phyloP scores from a whole-genome alignment of 1,140 invertebrate species.

The Apis cerana region DNA sequence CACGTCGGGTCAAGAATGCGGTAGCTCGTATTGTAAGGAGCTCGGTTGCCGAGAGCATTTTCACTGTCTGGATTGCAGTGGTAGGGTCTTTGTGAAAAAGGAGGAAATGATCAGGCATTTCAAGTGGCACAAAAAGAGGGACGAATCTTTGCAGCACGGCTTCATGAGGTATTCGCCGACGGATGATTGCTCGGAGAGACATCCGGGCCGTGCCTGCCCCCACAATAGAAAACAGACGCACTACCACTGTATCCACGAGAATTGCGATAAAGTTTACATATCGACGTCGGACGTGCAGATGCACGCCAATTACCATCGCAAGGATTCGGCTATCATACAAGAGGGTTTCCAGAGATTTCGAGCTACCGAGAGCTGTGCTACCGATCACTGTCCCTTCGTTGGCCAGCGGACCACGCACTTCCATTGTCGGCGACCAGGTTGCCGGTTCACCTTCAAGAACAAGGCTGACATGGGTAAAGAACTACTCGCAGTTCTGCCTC shows the following conservation, averaged over 20 bases:
- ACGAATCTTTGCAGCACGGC: constrained; percentile 97
- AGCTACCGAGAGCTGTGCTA: constrained; percentile 95
- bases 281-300: constrained; percentile 99
- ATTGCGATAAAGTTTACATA: constrained; percentile 98
- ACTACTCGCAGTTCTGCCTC: constrained; percentile 12
- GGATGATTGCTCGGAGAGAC: constrained; percentile 93
- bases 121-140: constrained; percentile 99
- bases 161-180: constrained; percentile 97
- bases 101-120: constrained; percentile 99
- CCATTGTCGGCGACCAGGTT: constrained; percentile 94
- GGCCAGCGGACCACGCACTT: constrained; percentile 99
- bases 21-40: constrained; percentile 86
- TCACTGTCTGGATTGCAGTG: constrained; percentile 96
- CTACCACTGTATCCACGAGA: constrained; percentile 98
- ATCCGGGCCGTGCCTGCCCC: constrained; percentile 86
- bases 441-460: constrained; percentile 98
- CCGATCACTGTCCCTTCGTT: constrained; percentile 93
- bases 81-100: constrained; percentile 96
- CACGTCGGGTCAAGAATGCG: constrained; percentile 86
- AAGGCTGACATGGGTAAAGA: constrained; percentile 99
- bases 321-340: constrained; percentile 98
- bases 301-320: constrained; percentile 99
- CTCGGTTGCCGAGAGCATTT: constrained; percentile 92
- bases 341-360: constrained; percentile 96
- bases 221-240: constrained; percentile 99